Evolutionary conservation across 2,888 invertebrate species (phyloP).

Genomic region (Desoria tigrina): DNA sequence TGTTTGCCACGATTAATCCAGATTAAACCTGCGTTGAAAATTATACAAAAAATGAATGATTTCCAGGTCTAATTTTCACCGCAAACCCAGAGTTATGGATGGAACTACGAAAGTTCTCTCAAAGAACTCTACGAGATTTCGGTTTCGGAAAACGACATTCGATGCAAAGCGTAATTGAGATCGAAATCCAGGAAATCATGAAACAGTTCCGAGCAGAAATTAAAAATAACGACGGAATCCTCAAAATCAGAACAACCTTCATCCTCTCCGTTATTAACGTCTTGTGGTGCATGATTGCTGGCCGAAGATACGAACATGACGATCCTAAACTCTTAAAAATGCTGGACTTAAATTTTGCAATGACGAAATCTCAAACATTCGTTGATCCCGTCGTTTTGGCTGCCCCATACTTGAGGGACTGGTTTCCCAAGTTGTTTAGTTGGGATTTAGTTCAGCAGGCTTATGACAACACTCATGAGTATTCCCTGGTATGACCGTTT

Average conservation of each 20-base stretch:
- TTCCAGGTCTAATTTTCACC: constrained; percentile 8
- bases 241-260: constrained; percentile 27
- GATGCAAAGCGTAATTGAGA: constrained; percentile 42
- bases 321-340: constrained; percentile 47
- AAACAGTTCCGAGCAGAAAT: constrained; percentile 18
- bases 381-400: constrained; percentile 14
- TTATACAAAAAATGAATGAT: too few relatives aligned
- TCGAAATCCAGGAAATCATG: constrained; percentile 33
- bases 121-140: constrained; percentile 14
- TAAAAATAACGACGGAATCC: constrained; percentile 26
- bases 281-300: constrained; percentile 52
- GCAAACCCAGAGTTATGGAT: constrained; percentile 14
- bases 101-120: constrained; percentile 18
- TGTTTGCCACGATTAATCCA: too few relatives aligned
- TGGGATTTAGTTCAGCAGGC: constrained; percentile 1
- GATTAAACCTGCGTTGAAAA: too few relatives aligned
- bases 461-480: constrained; percentile 24
- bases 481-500: constrained; percentile 7
- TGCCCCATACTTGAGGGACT: neutral
- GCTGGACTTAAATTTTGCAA: constrained; percentile 36
- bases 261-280: constrained; percentile 43
- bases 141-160: constrained; percentile 32
- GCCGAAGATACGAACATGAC: constrained; percentile 44
- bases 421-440: constrained; percentile 18
- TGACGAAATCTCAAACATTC: constrained; percentile 32